Conservation (phyloP, 2,797 vertebrate genomes). For the Antennarius maculatus region DNA sequence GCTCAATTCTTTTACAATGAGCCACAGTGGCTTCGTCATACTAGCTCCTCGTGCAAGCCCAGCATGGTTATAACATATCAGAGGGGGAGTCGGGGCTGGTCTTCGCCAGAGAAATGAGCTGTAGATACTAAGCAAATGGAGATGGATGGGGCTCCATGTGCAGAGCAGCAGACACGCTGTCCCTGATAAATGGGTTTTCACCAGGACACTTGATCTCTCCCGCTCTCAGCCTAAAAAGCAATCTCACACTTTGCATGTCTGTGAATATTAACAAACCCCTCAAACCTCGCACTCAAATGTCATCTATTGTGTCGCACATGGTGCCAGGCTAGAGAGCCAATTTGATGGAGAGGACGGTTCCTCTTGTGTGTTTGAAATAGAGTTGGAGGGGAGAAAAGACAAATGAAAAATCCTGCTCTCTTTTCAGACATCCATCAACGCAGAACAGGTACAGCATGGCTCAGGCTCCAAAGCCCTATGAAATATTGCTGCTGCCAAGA, state of each 20-base stretch:
- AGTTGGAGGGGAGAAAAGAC: constrained; percentile 23
- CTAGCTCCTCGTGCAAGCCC: no score
- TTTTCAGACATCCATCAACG: constrained; percentile 64
- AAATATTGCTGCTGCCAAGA: constrained; percentile 56
- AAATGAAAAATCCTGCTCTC: constrained; percentile 42
- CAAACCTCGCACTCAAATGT: constrained; percentile 74
- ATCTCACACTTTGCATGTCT: constrained; percentile 82
- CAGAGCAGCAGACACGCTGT: constrained; percentile 73
- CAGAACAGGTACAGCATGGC: constrained; percentile 59
- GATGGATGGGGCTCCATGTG: constrained; percentile 76
- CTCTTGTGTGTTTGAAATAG: constrained; percentile 63
- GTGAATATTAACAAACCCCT: constrained; percentile 82
- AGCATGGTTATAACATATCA: constrained; percentile 16
- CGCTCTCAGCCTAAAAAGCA: constrained; percentile 78
- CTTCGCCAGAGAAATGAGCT: constrained; percentile 69
- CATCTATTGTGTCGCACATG: constrained; percentile 70
- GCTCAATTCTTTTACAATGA: no score
- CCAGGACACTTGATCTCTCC: constrained; percentile 75
- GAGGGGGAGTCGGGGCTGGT: constrained; percentile 47
- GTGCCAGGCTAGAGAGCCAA: constrained; percentile 66
- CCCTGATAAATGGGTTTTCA: constrained; percentile 79
- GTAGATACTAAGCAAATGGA: constrained; percentile 77
- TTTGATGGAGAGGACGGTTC: constrained; percentile 69
- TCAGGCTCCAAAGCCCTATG: constrained; percentile 48
- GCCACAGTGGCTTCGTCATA: no score